Evolutionary conservation across 2,113 vertebrate genomes (phyloP).

Genomic region (Salvelinus fontinalis): DNA sequence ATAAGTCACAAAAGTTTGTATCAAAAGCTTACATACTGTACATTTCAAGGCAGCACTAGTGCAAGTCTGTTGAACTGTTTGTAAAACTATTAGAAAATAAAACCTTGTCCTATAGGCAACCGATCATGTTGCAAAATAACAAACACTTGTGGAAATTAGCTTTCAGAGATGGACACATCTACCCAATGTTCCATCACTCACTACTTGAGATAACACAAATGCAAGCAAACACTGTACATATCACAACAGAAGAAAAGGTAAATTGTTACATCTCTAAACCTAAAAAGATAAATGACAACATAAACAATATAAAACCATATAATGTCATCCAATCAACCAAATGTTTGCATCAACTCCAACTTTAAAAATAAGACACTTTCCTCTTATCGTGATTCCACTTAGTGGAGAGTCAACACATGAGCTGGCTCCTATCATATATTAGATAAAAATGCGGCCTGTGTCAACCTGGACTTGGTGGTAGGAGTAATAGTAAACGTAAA

Average conservation of each 20-base stretch:
- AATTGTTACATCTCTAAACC: background rate
- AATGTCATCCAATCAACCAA: background rate
- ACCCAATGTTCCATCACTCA: background rate
- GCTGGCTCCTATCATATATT: no score
- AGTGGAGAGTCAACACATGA: background rate
- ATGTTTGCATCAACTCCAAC: background rate
- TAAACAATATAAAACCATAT: background rate
- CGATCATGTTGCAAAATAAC: slow-evolving; percentile 28
- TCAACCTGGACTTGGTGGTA: no score
- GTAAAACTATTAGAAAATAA: slow-evolving; percentile 33
- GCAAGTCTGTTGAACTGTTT: slow-evolving; percentile 59
- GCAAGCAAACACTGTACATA: background rate
- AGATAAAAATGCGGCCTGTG: no score
- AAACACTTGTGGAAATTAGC: background rate
- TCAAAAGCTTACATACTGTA: background rate
- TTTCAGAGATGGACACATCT: background rate
- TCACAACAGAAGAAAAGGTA: background rate
- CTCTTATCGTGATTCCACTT: background rate
- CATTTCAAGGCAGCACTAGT: slow-evolving; percentile 36
- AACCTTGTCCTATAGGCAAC: slow-evolving; percentile 21
- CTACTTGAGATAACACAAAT: background rate
- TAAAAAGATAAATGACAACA: slow-evolving; percentile 2
- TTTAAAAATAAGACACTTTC: background rate
- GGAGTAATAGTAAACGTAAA: no score
- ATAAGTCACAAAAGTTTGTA: background rate